Percentiles rank a stretch among this genome's conserved stretches.
These are phyloP conservation scores for Synanthedon formicaeformis DNA, from an alignment of 2,888 invertebrate species.

Conservation along the genomic window DNA sequence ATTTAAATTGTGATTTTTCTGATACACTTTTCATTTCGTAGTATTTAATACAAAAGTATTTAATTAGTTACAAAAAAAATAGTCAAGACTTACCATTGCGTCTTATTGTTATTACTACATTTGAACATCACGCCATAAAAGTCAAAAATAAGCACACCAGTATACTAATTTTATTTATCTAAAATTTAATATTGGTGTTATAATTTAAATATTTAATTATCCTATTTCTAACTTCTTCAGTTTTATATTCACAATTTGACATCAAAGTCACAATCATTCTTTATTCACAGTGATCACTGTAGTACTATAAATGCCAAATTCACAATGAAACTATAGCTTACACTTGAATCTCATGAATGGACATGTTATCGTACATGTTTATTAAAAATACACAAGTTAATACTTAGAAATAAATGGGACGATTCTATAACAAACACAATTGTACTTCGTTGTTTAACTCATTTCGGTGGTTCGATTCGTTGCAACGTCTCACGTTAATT, in stretches of 20 bases:
- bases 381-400: not conserved
- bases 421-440: not conserved
- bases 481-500: conserved; percentile 33
- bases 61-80: too few species aligned
- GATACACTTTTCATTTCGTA: too few species aligned
- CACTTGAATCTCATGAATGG: not conserved
- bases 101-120: not conserved
- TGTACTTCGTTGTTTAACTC: not conserved
- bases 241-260: not conserved
- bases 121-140: not conserved
- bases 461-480: conserved; percentile 29
- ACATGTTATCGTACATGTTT: not conserved
- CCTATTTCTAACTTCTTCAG: not conserved
- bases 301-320: not conserved
- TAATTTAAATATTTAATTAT: conserved; percentile 4
- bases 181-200: conserved; percentile 11
- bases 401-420: not conserved
- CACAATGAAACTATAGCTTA: not conserved
- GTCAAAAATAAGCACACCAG: not conserved
- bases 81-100: not conserved
- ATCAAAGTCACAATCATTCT: not conserved
- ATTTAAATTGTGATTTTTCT: too few species aligned
- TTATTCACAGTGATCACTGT: not conserved
- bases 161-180: not conserved
- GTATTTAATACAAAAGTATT: too few species aligned